phyloP scores from a whole-genome alignment of 1,140 invertebrate genomes.

The Octopus bimaculoides region DNA sequence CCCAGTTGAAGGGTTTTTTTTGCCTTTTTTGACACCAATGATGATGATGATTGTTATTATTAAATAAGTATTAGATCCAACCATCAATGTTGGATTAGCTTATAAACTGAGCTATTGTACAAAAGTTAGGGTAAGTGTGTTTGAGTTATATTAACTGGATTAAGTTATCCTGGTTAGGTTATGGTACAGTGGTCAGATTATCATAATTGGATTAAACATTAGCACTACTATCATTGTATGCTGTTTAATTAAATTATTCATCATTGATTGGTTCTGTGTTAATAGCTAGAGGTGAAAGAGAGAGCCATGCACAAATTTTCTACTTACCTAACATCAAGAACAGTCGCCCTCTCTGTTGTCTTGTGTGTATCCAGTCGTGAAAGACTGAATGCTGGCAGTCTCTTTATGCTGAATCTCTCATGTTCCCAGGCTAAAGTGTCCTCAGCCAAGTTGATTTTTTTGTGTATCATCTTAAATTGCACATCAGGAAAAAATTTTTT shows the following conservation, averaged over 20 bases:
- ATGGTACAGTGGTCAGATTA: too few relatives aligned
- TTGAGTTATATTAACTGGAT: too few relatives aligned
- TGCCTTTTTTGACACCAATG: too few relatives aligned
- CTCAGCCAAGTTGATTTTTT: slow-evolving; percentile 97
- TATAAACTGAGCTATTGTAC: too few relatives aligned
- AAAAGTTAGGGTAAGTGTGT: too few relatives aligned
- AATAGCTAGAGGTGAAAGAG: neutral
- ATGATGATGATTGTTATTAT: too few relatives aligned
- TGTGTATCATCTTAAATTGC: slow-evolving; percentile 80
- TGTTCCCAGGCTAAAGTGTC: slow-evolving; percentile 95
- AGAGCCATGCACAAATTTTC: neutral
- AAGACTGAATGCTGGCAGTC: slow-evolving; percentile 86
- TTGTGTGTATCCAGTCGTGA: slow-evolving; percentile 69
- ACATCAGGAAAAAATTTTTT: slow-evolving; percentile 51
- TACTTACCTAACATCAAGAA: slow-evolving; percentile 57
- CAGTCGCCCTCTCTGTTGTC: slow-evolving; percentile 46
- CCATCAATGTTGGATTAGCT: too few relatives aligned
- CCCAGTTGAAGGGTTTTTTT: too few relatives aligned
- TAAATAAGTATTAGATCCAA: too few relatives aligned
- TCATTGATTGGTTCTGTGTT: neutral
- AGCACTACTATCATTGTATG: neutral
- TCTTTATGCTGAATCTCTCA: slow-evolving; percentile 88
- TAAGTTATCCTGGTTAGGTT: too few relatives aligned
- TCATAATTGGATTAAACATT: too few relatives aligned
- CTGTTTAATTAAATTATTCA: neutral